Evolutionary conservation across 30 jellyfish, hydroid and myxozoan species (phyloP), one percentile per base, ranked within the genome.

Genomic region (Catostylus mosaicus): DNA sequence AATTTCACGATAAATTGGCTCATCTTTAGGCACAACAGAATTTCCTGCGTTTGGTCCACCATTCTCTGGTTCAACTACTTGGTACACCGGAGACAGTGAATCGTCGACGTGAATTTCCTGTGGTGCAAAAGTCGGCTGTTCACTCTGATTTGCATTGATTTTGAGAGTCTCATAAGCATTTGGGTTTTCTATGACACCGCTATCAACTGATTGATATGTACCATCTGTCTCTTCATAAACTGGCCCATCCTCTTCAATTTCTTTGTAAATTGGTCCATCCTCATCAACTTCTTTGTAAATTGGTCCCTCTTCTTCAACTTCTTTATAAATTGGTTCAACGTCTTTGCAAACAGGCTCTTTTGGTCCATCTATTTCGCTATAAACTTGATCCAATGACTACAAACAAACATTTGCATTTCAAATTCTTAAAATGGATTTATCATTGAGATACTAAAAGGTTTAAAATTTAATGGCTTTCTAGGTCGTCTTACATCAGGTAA

Each of bases 251-350:
- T 56, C 86, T 22, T 24, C 63, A 7, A 56, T 26, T 23, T 75
- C 86, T n/a, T 48, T 75, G 77, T 75, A 75, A 56, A 75, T n/a
- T 75, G 86, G 86, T 36, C 61, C 86, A 11, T 26, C 78, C 57
- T 40, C 78, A 19, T 23, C 57, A 16, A 66, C 59, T 24, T 66
- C 78, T 5, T 66, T 36, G 78, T 66, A 66, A 9, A 66, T 20
- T 10, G 78, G 54, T 40, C 56, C 51, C 1, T 66, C 78, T 9
- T 66, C 78, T 31, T 52, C 30, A 26, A 32, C 35, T 16, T 22
- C 74, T 35, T 61, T 35, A 3, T 26, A 8, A 22, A 16, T 35
- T 22, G 32, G 32, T 26, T 32, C 38, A 40, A 40, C 54, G 9
- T 56, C 69, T 5, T 22, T 20, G 7, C 19, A 26, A 22, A 26